Percentiles rank a stretch among this genome's conserved stretches.
Evolutionary conservation across 2,113 vertebrate species (phyloP).

Genomic region (Pantherophis guttatus): DNA sequence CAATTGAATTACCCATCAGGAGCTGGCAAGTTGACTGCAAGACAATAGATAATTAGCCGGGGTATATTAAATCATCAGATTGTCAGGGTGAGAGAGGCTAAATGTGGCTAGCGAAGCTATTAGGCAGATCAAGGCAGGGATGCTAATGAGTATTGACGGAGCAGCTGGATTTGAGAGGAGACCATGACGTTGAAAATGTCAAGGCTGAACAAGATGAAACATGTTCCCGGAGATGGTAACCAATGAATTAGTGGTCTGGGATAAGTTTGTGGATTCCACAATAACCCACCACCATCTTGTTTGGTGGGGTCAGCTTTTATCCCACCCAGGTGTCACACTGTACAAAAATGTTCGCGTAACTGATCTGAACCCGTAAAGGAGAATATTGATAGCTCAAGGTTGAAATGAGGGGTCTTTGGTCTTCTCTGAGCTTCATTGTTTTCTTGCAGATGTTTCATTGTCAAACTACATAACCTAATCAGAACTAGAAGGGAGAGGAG

Average conservation of each 20-base stretch:
- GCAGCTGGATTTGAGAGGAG: conserved; percentile 10
- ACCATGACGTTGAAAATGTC: not conserved
- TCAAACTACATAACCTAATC: too few species aligned
- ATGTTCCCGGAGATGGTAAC: not conserved
- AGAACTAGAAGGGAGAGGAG: too few species aligned
- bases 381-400: not conserved
- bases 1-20: conserved; percentile 38
- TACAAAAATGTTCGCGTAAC: not conserved
- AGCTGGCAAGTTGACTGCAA: conserved; percentile 32
- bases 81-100: conserved; percentile 41
- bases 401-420: not conserved
- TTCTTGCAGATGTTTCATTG: too few species aligned
- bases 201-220: not conserved
- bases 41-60: conserved; percentile 40
- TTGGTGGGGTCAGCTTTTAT: not conserved
- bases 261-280: not conserved
- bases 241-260: not conserved
- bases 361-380: not conserved
- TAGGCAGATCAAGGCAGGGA: conserved; percentile 35
- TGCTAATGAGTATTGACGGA: conserved; percentile 44
- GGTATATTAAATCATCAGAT: conserved; percentile 45
- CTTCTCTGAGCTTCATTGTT: not conserved
- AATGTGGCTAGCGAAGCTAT: conserved; percentile 37
- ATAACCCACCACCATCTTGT: not conserved
- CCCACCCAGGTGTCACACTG: not conserved